Evolutionary conservation across 1,140 invertebrate genomes (phyloP).

Genomic region (Octopus bimaculoides): DNA sequence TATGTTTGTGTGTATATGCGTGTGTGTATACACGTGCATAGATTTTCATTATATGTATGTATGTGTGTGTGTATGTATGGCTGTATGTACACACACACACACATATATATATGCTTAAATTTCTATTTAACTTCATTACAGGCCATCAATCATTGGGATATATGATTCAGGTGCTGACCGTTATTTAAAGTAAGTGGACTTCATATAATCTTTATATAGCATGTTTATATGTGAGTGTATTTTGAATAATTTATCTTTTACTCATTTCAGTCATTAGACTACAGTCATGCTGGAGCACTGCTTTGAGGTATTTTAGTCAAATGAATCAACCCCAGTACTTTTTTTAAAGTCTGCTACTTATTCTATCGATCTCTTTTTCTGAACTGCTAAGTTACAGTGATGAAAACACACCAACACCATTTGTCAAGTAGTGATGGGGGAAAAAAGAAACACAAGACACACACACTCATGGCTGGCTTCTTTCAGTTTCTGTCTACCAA

Average conservation of each 20-base stretch:
- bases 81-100: background rate
- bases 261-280: background rate
- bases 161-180: background rate
- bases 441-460: background rate
- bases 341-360: too few relatives aligned
- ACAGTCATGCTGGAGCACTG: background rate
- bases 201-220: background rate
- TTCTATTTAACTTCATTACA: too few relatives aligned
- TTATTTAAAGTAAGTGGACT: background rate
- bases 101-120: too few relatives aligned
- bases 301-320: too few relatives aligned
- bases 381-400: too few relatives aligned
- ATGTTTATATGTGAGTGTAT: background rate
- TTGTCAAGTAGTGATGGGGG: too few relatives aligned
- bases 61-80: background rate
- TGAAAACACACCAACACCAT: too few relatives aligned
- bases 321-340: too few relatives aligned
- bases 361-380: too few relatives aligned
- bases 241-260: background rate
- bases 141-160: background rate
- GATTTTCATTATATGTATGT: background rate
- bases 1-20: background rate
- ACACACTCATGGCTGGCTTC: background rate
- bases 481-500: too few relatives aligned
- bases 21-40: background rate